These are phyloP conservation scores for Brachionus angularis DNA, from an alignment of 1,140 invertebrate genomes.

Conservation along the genomic window DNA sequence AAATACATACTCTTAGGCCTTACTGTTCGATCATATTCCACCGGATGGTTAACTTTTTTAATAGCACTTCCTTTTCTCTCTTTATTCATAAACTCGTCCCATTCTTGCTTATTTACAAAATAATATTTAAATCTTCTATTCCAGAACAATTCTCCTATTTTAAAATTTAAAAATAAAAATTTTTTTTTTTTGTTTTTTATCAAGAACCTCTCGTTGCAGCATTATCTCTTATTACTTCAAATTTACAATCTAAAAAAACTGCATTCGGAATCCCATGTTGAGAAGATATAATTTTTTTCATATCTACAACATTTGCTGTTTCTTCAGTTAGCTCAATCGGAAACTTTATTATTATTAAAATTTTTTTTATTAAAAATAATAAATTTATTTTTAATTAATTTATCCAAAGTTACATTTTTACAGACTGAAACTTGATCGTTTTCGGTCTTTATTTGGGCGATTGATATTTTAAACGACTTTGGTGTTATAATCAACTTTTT, in stretches of 20 bases:
- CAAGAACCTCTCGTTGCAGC: background rate
- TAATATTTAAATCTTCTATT: constrained; percentile 7
- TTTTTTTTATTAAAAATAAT: background rate
- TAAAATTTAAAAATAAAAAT: background rate
- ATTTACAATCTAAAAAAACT: background rate
- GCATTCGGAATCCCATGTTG: background rate
- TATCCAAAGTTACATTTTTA: background rate
- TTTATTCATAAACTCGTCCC: background rate
- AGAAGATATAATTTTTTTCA: background rate
- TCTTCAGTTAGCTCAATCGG: constrained; percentile 20
- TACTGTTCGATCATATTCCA: background rate
- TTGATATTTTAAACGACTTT: background rate
- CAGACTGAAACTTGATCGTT: constrained; percentile 26
- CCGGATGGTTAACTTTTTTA: constrained; percentile 20
- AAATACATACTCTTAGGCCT: constrained; percentile 12
- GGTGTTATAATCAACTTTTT: background rate
- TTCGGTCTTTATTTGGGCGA: background rate
- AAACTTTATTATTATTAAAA: background rate
- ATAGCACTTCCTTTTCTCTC: background rate
- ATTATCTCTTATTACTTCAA: constrained; percentile 9
- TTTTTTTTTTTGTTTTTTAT: background rate
- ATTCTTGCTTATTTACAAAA: constrained; percentile 12
- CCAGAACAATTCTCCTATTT: constrained; percentile 29
- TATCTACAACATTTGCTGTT: background rate
- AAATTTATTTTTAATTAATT: background rate